These are phyloP conservation scores for Tragelaphus imberbis DNA, from an alignment of 2,113 vertebrate species.

Conservation along the genomic window DNA sequence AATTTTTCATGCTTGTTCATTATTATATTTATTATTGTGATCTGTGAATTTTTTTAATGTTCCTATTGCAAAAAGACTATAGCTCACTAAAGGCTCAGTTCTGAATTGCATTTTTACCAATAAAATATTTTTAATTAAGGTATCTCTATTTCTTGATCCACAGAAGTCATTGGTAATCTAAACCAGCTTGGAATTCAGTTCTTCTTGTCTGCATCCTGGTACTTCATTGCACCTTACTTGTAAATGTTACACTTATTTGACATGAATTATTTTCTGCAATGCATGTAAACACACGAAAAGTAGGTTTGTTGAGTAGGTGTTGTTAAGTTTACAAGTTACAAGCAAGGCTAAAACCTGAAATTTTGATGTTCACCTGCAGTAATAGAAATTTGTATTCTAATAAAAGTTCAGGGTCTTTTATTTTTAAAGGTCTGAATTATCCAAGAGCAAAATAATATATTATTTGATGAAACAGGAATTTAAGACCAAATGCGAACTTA, in stretches of 20 bases:
- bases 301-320: background rate
- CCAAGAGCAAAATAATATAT: background rate
- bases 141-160: background rate
- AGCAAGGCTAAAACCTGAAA: background rate
- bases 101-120: background rate
- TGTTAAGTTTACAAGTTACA: background rate
- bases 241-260: background rate
- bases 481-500: background rate
- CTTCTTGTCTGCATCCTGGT: background rate
- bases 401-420: background rate
- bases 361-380: background rate
- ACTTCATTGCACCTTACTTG: background rate
- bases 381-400: background rate
- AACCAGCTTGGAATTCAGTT: background rate
- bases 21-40: background rate
- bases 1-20: background rate
- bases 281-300: background rate
- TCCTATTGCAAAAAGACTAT: background rate
- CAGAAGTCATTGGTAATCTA: background rate
- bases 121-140: background rate
- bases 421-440: background rate
- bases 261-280: background rate
- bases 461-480: background rate
- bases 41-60: background rate
- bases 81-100: background rate